Conservation (phyloP, 2,797 vertebrate species). For the Okamejei kenojei region DNA sequence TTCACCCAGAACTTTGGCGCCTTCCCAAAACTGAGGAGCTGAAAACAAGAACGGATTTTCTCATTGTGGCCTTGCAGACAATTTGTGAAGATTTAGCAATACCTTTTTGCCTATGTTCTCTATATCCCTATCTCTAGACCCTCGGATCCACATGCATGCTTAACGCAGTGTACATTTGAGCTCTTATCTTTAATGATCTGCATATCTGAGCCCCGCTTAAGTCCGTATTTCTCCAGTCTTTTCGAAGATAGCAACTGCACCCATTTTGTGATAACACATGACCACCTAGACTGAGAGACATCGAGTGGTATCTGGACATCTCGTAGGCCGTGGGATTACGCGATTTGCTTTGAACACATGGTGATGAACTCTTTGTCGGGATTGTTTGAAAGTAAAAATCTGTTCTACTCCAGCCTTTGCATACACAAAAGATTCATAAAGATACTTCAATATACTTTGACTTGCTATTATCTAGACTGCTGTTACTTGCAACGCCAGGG, state of each 20-base stretch:
- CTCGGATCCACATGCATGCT: not conserved
- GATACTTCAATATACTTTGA: not conserved
- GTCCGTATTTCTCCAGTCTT: not conserved
- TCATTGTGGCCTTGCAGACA: not conserved
- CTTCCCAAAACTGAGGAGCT: not conserved
- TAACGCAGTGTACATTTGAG: not conserved
- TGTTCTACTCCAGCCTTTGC: not conserved
- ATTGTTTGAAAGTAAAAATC: not conserved
- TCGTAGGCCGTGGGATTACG: not conserved
- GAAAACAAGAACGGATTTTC: not conserved
- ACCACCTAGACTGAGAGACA: not conserved
- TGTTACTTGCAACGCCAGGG: not conserved
- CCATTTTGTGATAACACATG: not conserved
- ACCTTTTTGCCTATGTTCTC: not conserved
- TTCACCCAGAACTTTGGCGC: not conserved
- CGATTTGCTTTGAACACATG: not conserved
- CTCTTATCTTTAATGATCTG: not conserved
- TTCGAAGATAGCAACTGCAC: not conserved
- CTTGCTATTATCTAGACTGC: not conserved
- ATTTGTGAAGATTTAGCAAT: not conserved
- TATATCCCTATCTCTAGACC: not conserved
- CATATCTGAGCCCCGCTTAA: not conserved
- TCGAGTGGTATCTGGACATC: not conserved
- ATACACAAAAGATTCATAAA: not conserved
- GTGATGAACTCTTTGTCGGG: not conserved